Base-by-base conservation (phyloP, 2,888 invertebrate species). In the Ecliptopera silaceata region DNA sequence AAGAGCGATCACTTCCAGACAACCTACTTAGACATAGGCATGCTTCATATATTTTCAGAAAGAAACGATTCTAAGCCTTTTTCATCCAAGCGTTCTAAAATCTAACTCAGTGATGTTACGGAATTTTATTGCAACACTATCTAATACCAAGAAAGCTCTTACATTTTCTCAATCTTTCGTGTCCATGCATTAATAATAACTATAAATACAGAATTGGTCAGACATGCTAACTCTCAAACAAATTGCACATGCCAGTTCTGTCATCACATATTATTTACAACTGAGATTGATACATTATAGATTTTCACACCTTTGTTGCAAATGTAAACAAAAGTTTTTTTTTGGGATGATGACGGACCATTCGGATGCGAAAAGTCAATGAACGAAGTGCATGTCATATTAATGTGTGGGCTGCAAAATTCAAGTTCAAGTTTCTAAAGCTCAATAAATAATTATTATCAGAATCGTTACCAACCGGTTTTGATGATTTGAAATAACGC, bases 171-270 rank as follows among this genome's bases (percentile, higher is more conserved):
- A 34, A 12, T 2, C 36, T 36, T 34, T 36, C 36, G 15, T 15
- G 36, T 31, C n/a, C 31, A 4, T n/a, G 31, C 31, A 31, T 31
- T 31, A 31, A 31, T 41, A 41, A 29, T 41, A 31, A 26, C 49
- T 41, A 20, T 44, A 38, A 58, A 51, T 42, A 59, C 42, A 39
- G 52, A 42, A 32, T 57, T 63, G 60, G 50, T 52, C 46, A 59
- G 12, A 46, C 12, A 53, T 70, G 72, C 42, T 74, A 77, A 77
- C 70, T 70, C 65, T 66, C 59, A 62, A 70, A 70, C 71, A 72
- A 61, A 58, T 56, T 65, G 59, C 56, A 47, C 61, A 58, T 57
- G 54, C 62, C 61, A 64, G 64, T 56, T 66, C 12, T 57, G 68
- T 71, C 68, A 69, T 71, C 59, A 71, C 36, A 60, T 34, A 53